These are phyloP conservation scores for Tychaedon coryphoeus DNA, from an alignment of 2,113 vertebrate genomes.

Conservation along the genomic window DNA sequence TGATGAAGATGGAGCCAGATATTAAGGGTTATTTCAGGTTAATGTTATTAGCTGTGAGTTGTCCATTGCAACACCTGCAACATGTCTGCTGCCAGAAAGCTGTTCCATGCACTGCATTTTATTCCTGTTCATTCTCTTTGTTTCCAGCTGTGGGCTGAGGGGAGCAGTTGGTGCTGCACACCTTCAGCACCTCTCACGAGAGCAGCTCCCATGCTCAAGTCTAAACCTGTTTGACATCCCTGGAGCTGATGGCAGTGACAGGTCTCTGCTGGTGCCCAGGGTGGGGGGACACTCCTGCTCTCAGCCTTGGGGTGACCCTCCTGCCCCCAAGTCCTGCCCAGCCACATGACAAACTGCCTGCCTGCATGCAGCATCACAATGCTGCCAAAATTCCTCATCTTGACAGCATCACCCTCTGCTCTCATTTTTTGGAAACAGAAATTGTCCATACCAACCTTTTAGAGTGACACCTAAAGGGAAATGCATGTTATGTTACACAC, in stretches of 20 bases:
- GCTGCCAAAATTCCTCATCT: not conserved
- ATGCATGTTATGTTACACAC: not conserved
- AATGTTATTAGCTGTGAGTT: not conserved
- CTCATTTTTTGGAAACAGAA: not conserved
- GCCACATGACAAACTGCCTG: rapidly evolving
- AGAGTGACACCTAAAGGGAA: constrained; percentile 1
- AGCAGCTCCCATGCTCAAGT: not conserved
- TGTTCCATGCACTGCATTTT: not conserved
- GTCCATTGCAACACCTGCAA: not conserved
- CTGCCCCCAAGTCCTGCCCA: not conserved
- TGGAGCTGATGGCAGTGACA: rapidly evolving
- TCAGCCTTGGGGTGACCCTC: not conserved
- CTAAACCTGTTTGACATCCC: not conserved
- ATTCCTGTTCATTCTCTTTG: not conserved
- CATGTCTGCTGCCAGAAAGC: not conserved
- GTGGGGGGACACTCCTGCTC: not conserved
- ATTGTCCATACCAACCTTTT: not conserved
- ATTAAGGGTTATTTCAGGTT: not conserved
- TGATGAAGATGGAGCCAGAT: not conserved
- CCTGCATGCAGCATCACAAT: rapidly evolving
- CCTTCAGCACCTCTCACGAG: rapidly evolving
- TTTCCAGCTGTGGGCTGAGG: not conserved
- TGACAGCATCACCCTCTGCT: not conserved
- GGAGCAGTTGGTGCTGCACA: rapidly evolving
- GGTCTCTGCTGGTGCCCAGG: rapidly evolving